Evolutionary conservation across 2,113 vertebrate genomes (phyloP).

Genomic region (Mastomys natalensis): DNA sequence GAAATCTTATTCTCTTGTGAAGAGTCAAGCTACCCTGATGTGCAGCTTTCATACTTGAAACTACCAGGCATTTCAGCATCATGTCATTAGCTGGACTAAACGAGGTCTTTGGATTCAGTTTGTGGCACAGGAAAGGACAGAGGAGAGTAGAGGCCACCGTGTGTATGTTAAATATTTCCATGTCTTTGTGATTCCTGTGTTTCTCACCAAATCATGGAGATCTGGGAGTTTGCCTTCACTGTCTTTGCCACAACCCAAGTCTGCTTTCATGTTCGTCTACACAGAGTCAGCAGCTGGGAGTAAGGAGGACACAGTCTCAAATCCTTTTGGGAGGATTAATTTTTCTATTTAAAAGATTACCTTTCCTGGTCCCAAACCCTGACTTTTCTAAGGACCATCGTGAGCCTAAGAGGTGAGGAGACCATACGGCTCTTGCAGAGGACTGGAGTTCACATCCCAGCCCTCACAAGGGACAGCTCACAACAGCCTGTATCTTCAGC

Average conservation of each 20-base stretch:
- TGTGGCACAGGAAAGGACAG: not conserved
- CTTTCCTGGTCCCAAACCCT: not conserved
- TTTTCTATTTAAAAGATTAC: not conserved
- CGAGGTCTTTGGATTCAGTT: not conserved
- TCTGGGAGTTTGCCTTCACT: not conserved
- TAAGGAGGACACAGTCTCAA: not conserved
- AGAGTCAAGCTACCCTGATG: slow-evolving; percentile 10
- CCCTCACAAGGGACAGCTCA: not conserved
- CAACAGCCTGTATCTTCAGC: not conserved
- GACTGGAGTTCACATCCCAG: not conserved
- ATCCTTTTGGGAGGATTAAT: not conserved
- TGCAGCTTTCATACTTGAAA: slow-evolving; percentile 10
- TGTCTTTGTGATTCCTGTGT: not conserved
- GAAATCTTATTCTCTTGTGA: not conserved
- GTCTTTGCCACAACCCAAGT: not conserved
- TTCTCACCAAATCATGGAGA: not conserved
- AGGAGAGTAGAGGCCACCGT: not conserved
- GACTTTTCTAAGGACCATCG: not conserved
- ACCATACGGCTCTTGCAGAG: not conserved
- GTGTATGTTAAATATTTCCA: not conserved
- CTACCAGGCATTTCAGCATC: not conserved
- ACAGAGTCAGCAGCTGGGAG: not conserved
- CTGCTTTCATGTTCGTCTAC: not conserved
- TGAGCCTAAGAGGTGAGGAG: not conserved
- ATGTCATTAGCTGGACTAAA: not conserved